phyloP scores from a whole-genome alignment of 2,113 vertebrate genomes.

The Oceanites oceanicus region DNA sequence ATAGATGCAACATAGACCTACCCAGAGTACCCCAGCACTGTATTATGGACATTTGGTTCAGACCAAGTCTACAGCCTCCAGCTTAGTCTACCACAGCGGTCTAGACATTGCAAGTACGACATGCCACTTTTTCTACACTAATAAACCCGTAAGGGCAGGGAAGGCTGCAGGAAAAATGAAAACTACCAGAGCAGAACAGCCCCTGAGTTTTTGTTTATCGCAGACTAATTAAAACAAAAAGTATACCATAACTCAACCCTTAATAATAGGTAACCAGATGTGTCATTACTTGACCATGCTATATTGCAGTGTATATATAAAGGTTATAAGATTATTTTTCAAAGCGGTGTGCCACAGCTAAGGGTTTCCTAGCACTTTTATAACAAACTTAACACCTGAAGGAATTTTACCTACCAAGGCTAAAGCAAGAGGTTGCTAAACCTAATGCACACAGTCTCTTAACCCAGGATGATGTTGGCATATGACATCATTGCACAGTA shows the following conservation, averaged over 20 bases:
- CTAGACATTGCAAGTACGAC: not conserved
- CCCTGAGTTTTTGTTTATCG: slow-evolving; percentile 74
- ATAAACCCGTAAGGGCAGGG: slow-evolving; percentile 67
- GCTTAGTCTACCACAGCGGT: not conserved
- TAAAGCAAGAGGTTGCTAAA: slow-evolving; percentile 23
- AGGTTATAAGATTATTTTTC: slow-evolving; percentile 67
- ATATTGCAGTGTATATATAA: slow-evolving; percentile 43
- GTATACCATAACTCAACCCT: slow-evolving; percentile 67
- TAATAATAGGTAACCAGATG: slow-evolving; percentile 75
- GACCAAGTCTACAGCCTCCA: not conserved
- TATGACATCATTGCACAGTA: not conserved
- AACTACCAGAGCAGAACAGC: slow-evolving; percentile 69
- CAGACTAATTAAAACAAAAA: slow-evolving; percentile 77
- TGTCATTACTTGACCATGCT: slow-evolving; percentile 66
- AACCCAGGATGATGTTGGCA: not conserved
- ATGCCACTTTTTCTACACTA: slow-evolving; percentile 55
- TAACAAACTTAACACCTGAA: slow-evolving; percentile 59
- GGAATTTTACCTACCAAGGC: slow-evolving; percentile 50
- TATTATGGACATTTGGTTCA: not conserved
- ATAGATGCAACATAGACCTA: not conserved
- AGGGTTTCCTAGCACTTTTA: slow-evolving; percentile 58
- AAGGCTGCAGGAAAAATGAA: slow-evolving; percentile 71
- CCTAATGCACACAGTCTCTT: not conserved
- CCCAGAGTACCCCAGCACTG: not conserved
- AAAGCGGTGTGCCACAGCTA: slow-evolving; percentile 25